These are phyloP conservation scores for Andricus quercusramuli DNA, from an alignment of 2,888 invertebrate genomes.

Conservation along the genomic window DNA sequence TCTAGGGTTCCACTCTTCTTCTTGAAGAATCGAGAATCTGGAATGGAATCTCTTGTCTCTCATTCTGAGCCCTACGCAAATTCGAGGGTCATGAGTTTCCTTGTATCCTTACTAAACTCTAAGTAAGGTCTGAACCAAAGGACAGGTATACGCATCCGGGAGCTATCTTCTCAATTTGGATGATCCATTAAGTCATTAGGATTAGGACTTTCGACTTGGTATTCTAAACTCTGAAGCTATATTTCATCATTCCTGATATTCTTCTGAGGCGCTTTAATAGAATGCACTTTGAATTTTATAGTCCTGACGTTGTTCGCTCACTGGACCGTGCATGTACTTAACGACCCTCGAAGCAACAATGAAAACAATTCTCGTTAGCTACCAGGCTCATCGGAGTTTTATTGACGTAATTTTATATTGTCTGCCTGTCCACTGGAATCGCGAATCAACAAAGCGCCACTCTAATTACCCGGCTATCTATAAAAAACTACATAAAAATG, in stretches of 20 bases:
- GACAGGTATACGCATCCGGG: conserved; percentile 51
- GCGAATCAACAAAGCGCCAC: conserved; percentile 4
- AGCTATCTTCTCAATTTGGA: background rate
- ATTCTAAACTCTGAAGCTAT: background rate
- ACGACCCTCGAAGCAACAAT: conserved; percentile 39
- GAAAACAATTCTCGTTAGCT: conserved; percentile 31
- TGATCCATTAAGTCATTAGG: conserved; percentile 9
- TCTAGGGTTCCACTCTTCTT: conserved; percentile 16
- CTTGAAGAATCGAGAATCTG: conserved; percentile 36
- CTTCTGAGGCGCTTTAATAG: conserved; percentile 19
- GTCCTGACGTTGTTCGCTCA: conserved; percentile 20
- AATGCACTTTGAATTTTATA: conserved; percentile 21
- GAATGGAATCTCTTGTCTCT: conserved; percentile 27
- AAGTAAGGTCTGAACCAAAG: conserved; percentile 31
- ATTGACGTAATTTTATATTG: conserved; percentile 22
- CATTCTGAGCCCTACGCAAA: conserved; percentile 59
- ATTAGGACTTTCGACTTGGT: background rate
- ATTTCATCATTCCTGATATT: conserved; percentile 22
- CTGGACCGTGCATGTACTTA: conserved; percentile 39
- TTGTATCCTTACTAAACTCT: background rate
- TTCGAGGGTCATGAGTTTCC: conserved; percentile 52
- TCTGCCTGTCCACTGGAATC: conserved; percentile 1
- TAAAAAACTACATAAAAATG: background rate
- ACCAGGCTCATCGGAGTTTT: conserved; percentile 1
- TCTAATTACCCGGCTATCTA: background rate